Evolutionary conservation across 2,113 vertebrate genomes (phyloP).

Genomic region (Heterotilapia buettikoferi): DNA sequence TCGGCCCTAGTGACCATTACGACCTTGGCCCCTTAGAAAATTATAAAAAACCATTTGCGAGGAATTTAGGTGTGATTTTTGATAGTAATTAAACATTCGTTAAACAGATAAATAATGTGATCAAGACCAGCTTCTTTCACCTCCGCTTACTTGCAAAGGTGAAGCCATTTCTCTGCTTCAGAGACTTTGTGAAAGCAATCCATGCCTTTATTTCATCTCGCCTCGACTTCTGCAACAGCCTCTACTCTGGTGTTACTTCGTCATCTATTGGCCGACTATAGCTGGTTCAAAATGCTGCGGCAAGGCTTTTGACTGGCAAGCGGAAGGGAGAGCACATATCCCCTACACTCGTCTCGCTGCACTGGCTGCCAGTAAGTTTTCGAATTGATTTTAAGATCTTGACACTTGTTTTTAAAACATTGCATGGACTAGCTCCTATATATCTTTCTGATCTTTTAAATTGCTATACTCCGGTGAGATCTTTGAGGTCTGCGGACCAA

Average conservation of each 20-base stretch:
- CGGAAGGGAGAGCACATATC: background rate
- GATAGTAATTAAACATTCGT: background rate
- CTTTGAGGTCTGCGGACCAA: background rate
- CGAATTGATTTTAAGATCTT: background rate
- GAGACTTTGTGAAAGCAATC: background rate
- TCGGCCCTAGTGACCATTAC: background rate
- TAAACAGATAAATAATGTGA: background rate
- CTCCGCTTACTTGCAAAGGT: background rate
- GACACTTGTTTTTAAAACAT: background rate
- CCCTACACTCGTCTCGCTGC: fast-evolving
- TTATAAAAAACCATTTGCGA: fast-evolving
- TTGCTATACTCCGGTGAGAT: background rate
- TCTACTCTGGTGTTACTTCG: background rate
- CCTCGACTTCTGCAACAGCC: background rate
- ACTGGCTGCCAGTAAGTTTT: background rate
- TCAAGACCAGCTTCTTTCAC: background rate
- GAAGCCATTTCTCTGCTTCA: background rate
- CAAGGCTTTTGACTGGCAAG: background rate
- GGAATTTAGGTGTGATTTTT: background rate
- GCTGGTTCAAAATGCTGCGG: background rate
- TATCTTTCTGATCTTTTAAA: background rate
- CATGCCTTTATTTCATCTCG: background rate
- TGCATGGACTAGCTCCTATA: background rate
- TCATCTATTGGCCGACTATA: fast-evolving
- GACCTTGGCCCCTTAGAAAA: background rate